phyloP scores from a whole-genome alignment of 2,888 invertebrate genomes.

The Rhagium mordax region DNA sequence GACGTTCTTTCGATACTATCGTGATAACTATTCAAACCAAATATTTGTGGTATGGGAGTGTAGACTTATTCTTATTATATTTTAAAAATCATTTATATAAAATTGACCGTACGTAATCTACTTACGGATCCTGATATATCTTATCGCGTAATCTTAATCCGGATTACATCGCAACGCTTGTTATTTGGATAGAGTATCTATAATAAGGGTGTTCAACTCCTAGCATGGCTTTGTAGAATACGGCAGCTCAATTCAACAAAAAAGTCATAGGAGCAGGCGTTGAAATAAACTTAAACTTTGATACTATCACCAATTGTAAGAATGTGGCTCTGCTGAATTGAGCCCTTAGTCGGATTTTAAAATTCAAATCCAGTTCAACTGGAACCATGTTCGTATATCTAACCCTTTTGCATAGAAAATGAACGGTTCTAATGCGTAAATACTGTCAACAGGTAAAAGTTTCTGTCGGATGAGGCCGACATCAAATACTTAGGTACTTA shows the following conservation, averaged over 20 bases:
- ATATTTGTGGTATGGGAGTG: not conserved
- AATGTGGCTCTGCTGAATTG: too few species aligned
- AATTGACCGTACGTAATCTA: not conserved
- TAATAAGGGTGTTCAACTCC: not conserved
- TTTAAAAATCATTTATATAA: not conserved
- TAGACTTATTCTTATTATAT: not conserved
- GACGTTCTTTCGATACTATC: not conserved
- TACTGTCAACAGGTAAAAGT: too few species aligned
- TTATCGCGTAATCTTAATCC: conserved; percentile 30
- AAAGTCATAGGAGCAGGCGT: not conserved
- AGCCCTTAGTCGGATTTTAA: too few species aligned
- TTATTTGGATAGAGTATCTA: conserved; percentile 16
- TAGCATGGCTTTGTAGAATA: not conserved
- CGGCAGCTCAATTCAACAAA: not conserved
- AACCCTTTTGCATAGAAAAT: too few species aligned
- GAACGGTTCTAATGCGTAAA: too few species aligned
- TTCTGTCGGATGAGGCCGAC: too few species aligned
- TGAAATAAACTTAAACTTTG: not conserved
- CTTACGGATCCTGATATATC: not conserved
- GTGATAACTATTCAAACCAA: not conserved
- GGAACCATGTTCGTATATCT: too few species aligned
- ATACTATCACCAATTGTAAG: too few species aligned
- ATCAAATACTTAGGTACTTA: too few species aligned
- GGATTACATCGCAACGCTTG: conserved; percentile 20
- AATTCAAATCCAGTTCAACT: too few species aligned